phyloP scores from a whole-genome alignment of 2,888 invertebrate genomes.

The Pristionchus entomophagus region DNA sequence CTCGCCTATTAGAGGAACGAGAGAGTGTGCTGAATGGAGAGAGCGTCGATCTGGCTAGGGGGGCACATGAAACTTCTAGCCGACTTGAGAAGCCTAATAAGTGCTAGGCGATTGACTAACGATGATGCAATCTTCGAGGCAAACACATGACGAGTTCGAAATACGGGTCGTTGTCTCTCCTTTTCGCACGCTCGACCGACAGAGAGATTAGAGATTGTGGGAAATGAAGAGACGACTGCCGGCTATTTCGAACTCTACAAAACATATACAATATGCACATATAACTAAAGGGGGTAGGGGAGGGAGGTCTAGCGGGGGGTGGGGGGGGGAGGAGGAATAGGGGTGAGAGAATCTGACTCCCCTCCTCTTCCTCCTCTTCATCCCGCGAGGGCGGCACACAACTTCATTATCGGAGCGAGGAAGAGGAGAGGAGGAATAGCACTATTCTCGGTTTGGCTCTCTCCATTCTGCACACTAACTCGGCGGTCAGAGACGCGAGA shows the following conservation, averaged over 20 bases:
- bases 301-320: slow-evolving; percentile 38
- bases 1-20: no score
- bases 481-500: no score
- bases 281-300: background rate
- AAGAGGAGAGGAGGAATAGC: background rate
- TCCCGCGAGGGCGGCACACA: background rate
- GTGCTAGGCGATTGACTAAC: slow-evolving; percentile 20
- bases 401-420: slow-evolving; percentile 25
- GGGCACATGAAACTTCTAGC: slow-evolving; percentile 26
- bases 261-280: slow-evolving; percentile 36
- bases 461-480: no score
- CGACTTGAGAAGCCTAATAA: background rate
- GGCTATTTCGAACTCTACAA: no score
- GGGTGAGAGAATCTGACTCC: slow-evolving; percentile 4
- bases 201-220: background rate
- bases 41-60: no score
- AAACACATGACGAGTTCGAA: no score
- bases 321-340: background rate
- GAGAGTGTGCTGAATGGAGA: no score
- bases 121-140: no score
- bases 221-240: background rate
- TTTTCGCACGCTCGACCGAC: no score
- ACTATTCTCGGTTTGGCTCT: background rate
- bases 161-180: no score
- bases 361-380: background rate